A percentile compares a stretch with the other conserved stretches of the same genome.
Conservation (phyloP, 2,888 invertebrate genomes). For the Gisinianus flammeolus region DNA sequence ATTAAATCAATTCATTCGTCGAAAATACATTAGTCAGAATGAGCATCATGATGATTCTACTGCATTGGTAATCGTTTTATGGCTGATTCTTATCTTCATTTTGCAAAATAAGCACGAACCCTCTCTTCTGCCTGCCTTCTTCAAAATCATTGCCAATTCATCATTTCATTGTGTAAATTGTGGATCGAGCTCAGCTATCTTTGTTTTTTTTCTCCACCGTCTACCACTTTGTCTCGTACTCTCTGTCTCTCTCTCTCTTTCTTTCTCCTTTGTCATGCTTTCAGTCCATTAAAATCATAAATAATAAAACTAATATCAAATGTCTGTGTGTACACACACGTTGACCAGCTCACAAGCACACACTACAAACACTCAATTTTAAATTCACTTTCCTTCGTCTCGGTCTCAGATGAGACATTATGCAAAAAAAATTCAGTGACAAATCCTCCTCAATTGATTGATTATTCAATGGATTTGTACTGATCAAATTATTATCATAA, state of each 20-base stretch:
- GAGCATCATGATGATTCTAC: constrained; percentile 13
- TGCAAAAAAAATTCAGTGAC: too few species aligned
- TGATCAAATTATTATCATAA: too few species aligned
- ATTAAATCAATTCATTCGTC: constrained; percentile 10
- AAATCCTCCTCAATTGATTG: too few species aligned
- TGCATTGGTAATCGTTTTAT: constrained; percentile 20
- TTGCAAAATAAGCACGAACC: constrained; percentile 23
- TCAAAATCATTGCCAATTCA: constrained; percentile 13
- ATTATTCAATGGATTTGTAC: too few species aligned
- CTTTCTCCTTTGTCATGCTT: constrained; percentile 1
- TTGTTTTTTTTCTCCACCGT: background rate
- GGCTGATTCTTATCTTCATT: constrained; percentile 20
- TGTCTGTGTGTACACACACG: too few species aligned
- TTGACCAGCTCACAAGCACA: too few species aligned
- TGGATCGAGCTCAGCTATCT: constrained; percentile 7
- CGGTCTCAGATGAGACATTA: too few species aligned
- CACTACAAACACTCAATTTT: too few species aligned
- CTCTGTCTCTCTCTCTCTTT: background rate
- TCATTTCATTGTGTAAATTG: constrained; percentile 10
- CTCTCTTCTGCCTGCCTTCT: background rate
- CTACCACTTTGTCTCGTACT: background rate
- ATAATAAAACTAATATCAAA: background rate
- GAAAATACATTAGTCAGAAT: constrained; percentile 10
- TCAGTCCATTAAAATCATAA: background rate
- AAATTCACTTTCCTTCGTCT: too few species aligned